Percentiles rank a stretch among this genome's conserved stretches.
Conservation (phyloP, 2,888 invertebrate species). For the Tiphia femorata region DNA sequence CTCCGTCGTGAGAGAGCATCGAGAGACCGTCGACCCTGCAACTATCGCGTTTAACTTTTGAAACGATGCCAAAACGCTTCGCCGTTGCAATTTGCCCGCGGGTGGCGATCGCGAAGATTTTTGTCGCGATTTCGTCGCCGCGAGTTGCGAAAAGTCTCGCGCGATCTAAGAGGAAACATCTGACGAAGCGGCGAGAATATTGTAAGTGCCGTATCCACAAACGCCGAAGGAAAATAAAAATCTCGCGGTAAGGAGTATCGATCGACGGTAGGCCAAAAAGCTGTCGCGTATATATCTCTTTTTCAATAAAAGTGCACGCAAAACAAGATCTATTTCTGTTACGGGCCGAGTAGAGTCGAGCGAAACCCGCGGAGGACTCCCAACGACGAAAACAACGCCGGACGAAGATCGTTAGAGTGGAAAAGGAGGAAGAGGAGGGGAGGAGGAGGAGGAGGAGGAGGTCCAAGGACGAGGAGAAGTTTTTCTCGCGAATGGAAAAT, state of each 20-base stretch:
- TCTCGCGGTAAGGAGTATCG: not conserved
- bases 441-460: not conserved
- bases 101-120: slow-evolving; percentile 22
- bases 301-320: slow-evolving; percentile 20
- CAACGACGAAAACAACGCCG: not conserved
- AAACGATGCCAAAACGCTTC: slow-evolving; percentile 51
- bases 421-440: slow-evolving; percentile 10
- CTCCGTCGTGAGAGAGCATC: slow-evolving; percentile 13
- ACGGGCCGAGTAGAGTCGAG: not conserved
- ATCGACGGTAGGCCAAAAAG: not conserved
- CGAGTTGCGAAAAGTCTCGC: too few species aligned
- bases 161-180: too few species aligned
- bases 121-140: too few species aligned
- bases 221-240: too few species aligned
- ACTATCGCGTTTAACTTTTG: slow-evolving; percentile 50
- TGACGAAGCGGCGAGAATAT: too few species aligned
- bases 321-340: slow-evolving; percentile 29
- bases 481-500: not conserved
- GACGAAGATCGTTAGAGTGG: slow-evolving; percentile 3
- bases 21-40: slow-evolving; percentile 51
- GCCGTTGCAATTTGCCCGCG: slow-evolving; percentile 41
- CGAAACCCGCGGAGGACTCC: not conserved
- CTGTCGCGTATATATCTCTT: too few species aligned
- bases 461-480: not conserved
- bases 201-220: too few species aligned